phyloP scores from a whole-genome alignment of 1,140 invertebrate genomes.

The Archivesica marissinica region DNA sequence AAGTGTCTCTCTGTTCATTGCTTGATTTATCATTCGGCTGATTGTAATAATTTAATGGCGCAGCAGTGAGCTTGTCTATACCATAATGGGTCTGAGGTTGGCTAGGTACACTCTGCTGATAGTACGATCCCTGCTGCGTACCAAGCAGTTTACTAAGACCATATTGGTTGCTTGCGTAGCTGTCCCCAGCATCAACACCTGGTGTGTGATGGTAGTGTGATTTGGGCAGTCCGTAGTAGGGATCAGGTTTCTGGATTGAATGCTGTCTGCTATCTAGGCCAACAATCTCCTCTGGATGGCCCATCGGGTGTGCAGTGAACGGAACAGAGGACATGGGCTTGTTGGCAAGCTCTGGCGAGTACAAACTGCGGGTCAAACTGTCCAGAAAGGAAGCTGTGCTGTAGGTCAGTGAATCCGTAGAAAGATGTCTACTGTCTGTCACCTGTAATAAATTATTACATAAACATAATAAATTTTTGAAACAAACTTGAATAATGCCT shows the following conservation, averaged over 20 bases:
- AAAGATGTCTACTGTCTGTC: slow-evolving; percentile 3
- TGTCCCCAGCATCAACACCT: background rate
- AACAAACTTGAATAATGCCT: too few species aligned
- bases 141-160: background rate
- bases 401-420: background rate
- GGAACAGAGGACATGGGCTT: background rate
- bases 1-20: slow-evolving; percentile 1
- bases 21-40: slow-evolving; percentile 28
- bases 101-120: background rate
- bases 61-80: slow-evolving; percentile 1
- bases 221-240: slow-evolving; percentile 24
- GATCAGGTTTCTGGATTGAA: slow-evolving; percentile 14
- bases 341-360: background rate
- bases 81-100: slow-evolving; percentile 23
- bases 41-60: slow-evolving; percentile 28
- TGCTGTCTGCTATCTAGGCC: slow-evolving; percentile 5
- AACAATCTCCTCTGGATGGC: background rate
- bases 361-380: background rate
- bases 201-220: background rate
- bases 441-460: slow-evolving; percentile 26
- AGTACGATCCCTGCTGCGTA: background rate
- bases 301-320: background rate
- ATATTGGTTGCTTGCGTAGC: background rate
- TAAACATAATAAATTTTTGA: too few species aligned
- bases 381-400: background rate